These are phyloP conservation scores for Epirrita christyi DNA, from an alignment of 2,888 invertebrate genomes.

Conservation along the genomic window DNA sequence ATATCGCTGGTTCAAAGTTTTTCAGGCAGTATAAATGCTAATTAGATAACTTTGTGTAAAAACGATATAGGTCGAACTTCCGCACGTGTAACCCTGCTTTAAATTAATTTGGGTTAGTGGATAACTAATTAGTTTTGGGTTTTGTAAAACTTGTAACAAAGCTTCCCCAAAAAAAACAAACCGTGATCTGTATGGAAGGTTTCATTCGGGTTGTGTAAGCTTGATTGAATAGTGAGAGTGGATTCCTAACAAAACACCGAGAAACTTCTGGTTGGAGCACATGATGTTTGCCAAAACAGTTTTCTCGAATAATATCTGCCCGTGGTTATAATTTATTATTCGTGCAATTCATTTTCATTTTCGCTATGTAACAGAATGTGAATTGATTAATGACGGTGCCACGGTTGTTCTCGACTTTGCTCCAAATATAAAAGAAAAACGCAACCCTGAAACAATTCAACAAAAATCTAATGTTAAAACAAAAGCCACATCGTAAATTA, in stretches of 20 bases:
- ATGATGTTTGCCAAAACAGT: conserved; percentile 45
- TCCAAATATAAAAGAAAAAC: conserved; percentile 41
- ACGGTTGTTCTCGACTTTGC: conserved; percentile 46
- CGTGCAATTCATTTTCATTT: conserved; percentile 60
- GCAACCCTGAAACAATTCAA: background rate
- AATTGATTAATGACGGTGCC: conserved; percentile 59
- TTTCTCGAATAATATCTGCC: conserved; percentile 48
- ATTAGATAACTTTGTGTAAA: conserved; percentile 20
- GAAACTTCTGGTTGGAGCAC: conserved; percentile 16
- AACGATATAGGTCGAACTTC: conserved; percentile 19
- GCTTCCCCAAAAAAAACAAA: conserved; percentile 27
- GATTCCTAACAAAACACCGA: conserved; percentile 21
- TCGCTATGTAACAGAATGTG: conserved; percentile 53
- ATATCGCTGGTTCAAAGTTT: conserved; percentile 17
- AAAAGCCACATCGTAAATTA: background rate
- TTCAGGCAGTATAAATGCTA: conserved; percentile 18
- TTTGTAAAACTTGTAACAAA: conserved; percentile 16
- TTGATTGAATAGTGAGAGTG: conserved; percentile 12
- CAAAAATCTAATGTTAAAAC: background rate
- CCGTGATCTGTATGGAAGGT: conserved; percentile 10
- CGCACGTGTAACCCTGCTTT: conserved; percentile 16
- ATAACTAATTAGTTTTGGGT: conserved; percentile 27
- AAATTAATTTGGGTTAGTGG: conserved; percentile 22
- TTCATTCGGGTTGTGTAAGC: conserved; percentile 18
- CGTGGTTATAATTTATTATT: conserved; percentile 55